Percentiles rank a stretch among this genome's conserved stretches.
phyloP scores from a whole-genome alignment of 2,113 vertebrate genomes.

The Cercocebus atys region DNA sequence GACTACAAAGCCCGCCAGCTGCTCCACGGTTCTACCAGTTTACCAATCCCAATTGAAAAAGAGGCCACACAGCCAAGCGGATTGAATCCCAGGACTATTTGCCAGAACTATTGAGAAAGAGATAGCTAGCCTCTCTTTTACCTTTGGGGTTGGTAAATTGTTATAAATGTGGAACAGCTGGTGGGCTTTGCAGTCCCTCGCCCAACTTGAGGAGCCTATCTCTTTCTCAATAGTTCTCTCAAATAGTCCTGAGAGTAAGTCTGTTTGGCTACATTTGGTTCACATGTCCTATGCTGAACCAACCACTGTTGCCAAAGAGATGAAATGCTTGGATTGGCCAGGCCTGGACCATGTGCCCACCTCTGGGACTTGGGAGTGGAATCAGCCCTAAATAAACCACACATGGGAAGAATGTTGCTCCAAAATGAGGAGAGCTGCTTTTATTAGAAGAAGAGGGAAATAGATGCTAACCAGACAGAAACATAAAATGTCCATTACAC shows the following conservation, averaged over 20 bases:
- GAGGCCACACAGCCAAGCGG: not conserved
- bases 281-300: not conserved
- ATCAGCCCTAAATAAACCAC: not conserved
- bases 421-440: not conserved
- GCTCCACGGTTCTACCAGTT: not conserved
- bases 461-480: not conserved
- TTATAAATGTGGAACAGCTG: too few species aligned
- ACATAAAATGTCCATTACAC: fast-evolving
- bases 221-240: not conserved
- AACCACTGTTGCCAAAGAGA: not conserved
- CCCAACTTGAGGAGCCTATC: not conserved
- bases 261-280: not conserved
- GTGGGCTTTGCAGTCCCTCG: too few species aligned
- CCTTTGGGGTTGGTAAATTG: too few species aligned
- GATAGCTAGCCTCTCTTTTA: too few species aligned
- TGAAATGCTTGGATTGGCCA: not conserved
- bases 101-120: too few species aligned
- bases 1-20: not conserved
- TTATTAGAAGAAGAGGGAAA: not conserved
- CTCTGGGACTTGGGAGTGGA: not conserved
- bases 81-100: too few species aligned
- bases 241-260: not conserved
- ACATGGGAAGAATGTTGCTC: not conserved
- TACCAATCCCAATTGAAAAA: not conserved
- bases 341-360: too few species aligned